Conservation (phyloP, 1,140 invertebrate genomes). For the Trichonephila inaurata region DNA sequence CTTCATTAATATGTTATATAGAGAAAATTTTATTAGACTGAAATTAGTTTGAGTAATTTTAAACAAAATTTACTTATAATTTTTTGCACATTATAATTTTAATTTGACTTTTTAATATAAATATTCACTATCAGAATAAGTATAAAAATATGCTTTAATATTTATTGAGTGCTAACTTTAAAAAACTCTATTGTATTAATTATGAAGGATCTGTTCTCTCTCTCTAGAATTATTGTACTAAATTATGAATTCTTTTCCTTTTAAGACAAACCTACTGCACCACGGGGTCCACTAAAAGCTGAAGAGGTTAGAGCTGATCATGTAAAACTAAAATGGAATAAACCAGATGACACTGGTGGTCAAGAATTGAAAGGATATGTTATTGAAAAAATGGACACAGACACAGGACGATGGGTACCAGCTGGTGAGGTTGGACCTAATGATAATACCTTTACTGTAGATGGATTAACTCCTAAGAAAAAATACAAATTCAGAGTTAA, state of each 20-base stretch:
- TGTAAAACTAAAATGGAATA: slow-evolving; percentile 96
- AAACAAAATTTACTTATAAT: no score
- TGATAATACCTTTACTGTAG: slow-evolving; percentile 91
- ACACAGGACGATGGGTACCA: slow-evolving; percentile 94
- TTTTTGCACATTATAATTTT: no score
- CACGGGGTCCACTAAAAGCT: slow-evolving; percentile 90
- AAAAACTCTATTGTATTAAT: no score
- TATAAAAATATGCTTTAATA: no score
- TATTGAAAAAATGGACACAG: slow-evolving; percentile 96
- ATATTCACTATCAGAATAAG: no score
- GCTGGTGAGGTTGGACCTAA: slow-evolving; percentile 91
- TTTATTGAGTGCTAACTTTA: no score
- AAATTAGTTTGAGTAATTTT: no score
- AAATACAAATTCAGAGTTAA: slow-evolving; percentile 99
- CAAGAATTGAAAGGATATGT: slow-evolving; percentile 96
- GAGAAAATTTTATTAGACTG: no score
- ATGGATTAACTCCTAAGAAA: slow-evolving; percentile 97
- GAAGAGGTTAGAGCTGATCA: slow-evolving; percentile 94
- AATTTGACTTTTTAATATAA: no score
- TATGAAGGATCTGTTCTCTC: no score
- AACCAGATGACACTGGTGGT: slow-evolving; percentile 96
- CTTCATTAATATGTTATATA: no score
- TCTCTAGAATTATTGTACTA: no score
- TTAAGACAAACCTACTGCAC: slow-evolving; percentile 90
- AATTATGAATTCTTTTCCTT: not conserved